Conservation (phyloP, 2,888 invertebrate species). For the Temnothorax ravouxi region DNA sequence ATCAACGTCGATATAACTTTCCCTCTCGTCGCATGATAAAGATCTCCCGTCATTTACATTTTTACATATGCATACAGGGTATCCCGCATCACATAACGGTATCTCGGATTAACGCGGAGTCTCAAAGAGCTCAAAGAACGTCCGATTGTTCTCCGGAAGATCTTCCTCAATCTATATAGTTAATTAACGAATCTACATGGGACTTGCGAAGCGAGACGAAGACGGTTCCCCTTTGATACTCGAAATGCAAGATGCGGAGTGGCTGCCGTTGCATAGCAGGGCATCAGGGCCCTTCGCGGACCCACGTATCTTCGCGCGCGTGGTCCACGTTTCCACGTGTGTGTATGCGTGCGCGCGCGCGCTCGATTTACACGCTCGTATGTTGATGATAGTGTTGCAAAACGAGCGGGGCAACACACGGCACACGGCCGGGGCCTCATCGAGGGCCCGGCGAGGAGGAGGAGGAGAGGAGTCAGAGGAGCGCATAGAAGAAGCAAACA, state of each 20-base stretch:
- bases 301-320: slow-evolving; percentile 9
- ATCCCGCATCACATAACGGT: neutral
- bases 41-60: neutral
- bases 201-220: neutral
- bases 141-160: neutral
- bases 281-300: neutral
- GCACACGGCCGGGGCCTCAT: neutral
- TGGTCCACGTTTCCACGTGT: neutral
- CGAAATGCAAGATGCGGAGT: neutral
- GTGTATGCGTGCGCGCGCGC: neutral
- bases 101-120: neutral
- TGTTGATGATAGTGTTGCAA: slow-evolving; percentile 33
- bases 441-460: neutral
- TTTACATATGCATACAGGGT: slow-evolving; percentile 10
- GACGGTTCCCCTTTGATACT: neutral
- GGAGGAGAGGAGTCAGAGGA: neutral
- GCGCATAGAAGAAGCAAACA: slow-evolving; percentile 51
- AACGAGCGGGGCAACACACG: slow-evolving; percentile 17
- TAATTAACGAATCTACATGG: slow-evolving; percentile 2
- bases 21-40: neutral
- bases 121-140: neutral
- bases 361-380: neutral
- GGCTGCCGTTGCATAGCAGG: neutral
- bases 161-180: neutral
- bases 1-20: slow-evolving; percentile 1